phyloP scores from a whole-genome alignment of 37 sponge, comb jelly and placozoan species.

The Theonella swinhoei region DNA sequence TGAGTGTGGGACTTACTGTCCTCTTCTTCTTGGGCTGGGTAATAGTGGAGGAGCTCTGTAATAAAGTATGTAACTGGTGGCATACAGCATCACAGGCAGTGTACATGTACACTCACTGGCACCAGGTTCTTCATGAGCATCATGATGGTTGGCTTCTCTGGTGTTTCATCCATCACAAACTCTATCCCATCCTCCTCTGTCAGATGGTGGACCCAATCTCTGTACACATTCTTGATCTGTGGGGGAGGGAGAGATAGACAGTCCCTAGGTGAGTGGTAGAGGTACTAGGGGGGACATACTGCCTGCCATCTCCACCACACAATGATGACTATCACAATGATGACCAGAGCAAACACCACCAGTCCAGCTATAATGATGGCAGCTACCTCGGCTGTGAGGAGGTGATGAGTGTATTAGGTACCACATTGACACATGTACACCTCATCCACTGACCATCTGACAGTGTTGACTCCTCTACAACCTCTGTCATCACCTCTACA shows the following conservation, averaged over 20 bases:
- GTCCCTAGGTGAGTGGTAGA: background rate
- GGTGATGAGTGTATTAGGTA: background rate
- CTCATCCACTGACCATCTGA: background rate
- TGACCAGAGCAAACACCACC: background rate
- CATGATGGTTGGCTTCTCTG: background rate
- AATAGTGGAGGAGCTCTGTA: too few relatives aligned
- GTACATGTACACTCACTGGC: background rate
- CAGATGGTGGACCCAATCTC: background rate
- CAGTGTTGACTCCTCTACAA: background rate
- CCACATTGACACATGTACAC: background rate
- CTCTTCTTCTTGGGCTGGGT: background rate
- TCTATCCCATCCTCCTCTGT: background rate
- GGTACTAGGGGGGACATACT: background rate
- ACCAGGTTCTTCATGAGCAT: background rate
- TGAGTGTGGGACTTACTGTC: background rate
- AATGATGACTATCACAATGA: background rate
- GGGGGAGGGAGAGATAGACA: background rate
- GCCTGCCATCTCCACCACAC: background rate
- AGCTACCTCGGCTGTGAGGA: background rate
- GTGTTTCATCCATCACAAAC: background rate
- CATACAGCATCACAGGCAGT: background rate
- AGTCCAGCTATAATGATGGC: background rate
- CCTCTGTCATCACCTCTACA: background rate
- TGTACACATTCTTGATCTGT: background rate
- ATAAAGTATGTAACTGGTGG: too few relatives aligned